Evolutionary conservation across 2,113 vertebrate genomes (phyloP).

Genomic region (Calidris pugnax): DNA sequence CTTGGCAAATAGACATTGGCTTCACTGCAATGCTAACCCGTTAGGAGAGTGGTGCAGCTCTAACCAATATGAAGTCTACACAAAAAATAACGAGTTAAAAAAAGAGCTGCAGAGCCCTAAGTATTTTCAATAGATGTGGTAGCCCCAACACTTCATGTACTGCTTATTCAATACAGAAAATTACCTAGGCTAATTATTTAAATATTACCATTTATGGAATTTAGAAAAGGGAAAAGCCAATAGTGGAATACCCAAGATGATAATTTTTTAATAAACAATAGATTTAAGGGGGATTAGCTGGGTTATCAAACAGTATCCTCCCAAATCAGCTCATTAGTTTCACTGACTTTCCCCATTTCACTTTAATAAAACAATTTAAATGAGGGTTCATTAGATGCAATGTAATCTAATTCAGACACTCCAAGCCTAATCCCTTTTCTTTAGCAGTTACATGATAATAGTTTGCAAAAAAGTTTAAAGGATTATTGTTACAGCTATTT

Average conservation of each 20-base stretch:
- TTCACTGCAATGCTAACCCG: not conserved
- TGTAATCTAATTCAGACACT: slow-evolving; percentile 25
- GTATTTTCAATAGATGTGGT: not conserved
- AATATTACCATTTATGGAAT: not conserved
- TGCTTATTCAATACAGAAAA: not conserved
- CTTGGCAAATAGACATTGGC: not conserved
- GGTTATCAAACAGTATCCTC: slow-evolving; percentile 28
- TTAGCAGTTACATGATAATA: not conserved
- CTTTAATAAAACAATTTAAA: slow-evolving; percentile 50
- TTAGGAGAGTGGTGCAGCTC: not conserved
- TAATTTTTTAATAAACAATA: slow-evolving; percentile 25
- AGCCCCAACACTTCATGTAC: not conserved
- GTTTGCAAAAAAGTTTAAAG: slow-evolving; percentile 3
- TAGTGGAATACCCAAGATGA: not conserved
- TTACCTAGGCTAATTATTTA: not conserved
- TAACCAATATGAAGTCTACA: not conserved
- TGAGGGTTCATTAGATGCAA: slow-evolving; percentile 25
- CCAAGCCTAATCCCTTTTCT: slow-evolving; percentile 28
- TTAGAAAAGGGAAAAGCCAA: not conserved
- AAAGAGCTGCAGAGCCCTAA: not conserved
- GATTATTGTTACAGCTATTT: not conserved
- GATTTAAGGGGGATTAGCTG: slow-evolving; percentile 42
- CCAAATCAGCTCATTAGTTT: slow-evolving; percentile 49
- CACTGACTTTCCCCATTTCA: not conserved
- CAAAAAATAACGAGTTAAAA: not conserved